Base-by-base conservation (phyloP, 2,888 invertebrate genomes). In the Leucophora obtusa region DNA sequence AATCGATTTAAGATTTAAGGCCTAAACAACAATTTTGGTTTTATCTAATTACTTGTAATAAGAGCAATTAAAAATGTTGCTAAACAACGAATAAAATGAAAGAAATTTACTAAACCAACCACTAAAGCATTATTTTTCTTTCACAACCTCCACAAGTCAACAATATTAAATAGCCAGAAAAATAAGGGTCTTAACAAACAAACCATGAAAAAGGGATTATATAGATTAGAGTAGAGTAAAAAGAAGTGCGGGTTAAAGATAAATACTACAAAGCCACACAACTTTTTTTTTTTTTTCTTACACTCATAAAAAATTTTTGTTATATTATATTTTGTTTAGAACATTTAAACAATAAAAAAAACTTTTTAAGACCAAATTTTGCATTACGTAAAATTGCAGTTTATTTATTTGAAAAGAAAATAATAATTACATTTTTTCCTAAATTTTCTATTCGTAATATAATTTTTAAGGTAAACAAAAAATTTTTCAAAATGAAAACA, bases 131-230 rank as follows among this genome's bases (percentile, higher is more conserved):
- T 63, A 75, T 59, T 56, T 73, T 72, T 62, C 18, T 56, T 79
- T 70, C 43, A 47, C 74, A 70, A 66, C 60, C 54, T 70, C 59
- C 6, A 60, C 65, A 74, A 79, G 73, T 79, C 73, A 70, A 74
- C 74, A 79, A 63, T 56, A 28, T 33, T n/a, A 47, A 47, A 47
- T n/a, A n/a, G 15, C n/a, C 43, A 47, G 28, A 33, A 56, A 33
- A 28, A 15, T 15, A 60, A 60, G 35, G 54, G 73, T 65, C 70
- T 70, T 60, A 70, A 51, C 69, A 63, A 77, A 69, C 69, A 69
- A 81, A 54, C 69, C 73, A 81, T 77, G 65, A 70, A 74, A 73
- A 17, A 69, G 59, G 70, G 77, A 77, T 81, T 81, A 70, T 53
- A 65, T 68, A 72, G 68, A 76, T 14, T 28, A 28, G 4, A 7